Conservation (phyloP, 2,888 invertebrate genomes). For the Andrena hattorfiana region DNA sequence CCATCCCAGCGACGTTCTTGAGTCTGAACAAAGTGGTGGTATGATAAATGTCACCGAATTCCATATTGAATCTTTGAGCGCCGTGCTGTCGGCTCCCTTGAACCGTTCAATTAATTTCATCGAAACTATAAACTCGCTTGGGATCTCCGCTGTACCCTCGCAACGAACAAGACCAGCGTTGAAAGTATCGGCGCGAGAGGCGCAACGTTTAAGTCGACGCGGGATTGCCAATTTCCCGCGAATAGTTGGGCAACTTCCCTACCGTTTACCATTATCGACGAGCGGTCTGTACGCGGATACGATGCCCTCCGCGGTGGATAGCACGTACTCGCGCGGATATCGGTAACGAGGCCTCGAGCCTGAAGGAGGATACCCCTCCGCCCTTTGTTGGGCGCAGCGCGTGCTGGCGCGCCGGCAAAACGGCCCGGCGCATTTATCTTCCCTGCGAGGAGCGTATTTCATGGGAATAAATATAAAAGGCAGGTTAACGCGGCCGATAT, state of each 20-base stretch:
- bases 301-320: not conserved
- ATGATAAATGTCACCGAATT: not conserved
- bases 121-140: not conserved
- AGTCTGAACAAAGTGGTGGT: not conserved
- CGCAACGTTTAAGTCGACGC: not conserved
- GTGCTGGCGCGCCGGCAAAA: not conserved
- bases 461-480: constrained; percentile 44
- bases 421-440: constrained; percentile 20
- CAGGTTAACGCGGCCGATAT: constrained; percentile 9
- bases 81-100: too few species aligned
- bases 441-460: constrained; percentile 17
- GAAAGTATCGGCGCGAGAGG: not conserved
- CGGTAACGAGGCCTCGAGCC: constrained; percentile 48
- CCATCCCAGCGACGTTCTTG: not conserved
- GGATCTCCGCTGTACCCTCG: not conserved
- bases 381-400: constrained; percentile 35
- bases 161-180: not conserved
- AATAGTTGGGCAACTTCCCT: not conserved
- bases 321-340: not conserved
- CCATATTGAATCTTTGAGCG: not conserved
- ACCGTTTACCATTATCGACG: constrained; percentile 17
- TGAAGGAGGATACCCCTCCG: constrained; percentile 16
- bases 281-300: not conserved
- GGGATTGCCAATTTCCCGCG: not conserved
- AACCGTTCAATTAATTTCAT: too few species aligned